Percentiles rank a stretch among this genome's conserved stretches.
Conservation (phyloP, 2,888 invertebrate species). For the Spodoptera exigua region DNA sequence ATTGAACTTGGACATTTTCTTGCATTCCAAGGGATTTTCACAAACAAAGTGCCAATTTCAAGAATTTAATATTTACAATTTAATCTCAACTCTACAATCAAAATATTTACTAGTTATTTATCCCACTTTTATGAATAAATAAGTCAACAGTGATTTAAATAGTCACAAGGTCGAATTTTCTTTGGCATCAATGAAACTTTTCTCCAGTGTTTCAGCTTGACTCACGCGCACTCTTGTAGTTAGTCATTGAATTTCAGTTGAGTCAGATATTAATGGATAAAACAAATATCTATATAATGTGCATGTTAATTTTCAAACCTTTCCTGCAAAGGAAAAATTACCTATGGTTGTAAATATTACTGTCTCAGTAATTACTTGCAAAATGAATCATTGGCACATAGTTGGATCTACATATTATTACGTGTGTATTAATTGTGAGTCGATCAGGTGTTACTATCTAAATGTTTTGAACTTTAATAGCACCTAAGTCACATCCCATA, state of each 20-base stretch:
- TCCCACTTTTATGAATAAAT: too few species aligned
- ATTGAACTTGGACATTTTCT: slow-evolving; percentile 31
- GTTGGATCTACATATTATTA: not conserved
- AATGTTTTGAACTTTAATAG: too few species aligned
- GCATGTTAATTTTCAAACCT: slow-evolving; percentile 18
- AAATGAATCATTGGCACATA: slow-evolving; percentile 15
- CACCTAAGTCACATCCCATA: too few species aligned
- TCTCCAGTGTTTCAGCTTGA: slow-evolving; percentile 73
- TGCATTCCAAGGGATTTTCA: not conserved
- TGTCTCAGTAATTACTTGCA: slow-evolving; percentile 23
- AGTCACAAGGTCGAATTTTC: slow-evolving; percentile 46
- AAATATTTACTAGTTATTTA: too few species aligned
- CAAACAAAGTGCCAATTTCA: too few species aligned
- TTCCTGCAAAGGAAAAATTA: slow-evolving; percentile 25
- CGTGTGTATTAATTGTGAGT: slow-evolving; percentile 1
- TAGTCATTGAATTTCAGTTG: slow-evolving; percentile 80
- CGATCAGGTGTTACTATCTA: not conserved
- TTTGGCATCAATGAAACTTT: slow-evolving; percentile 65
- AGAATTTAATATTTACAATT: too few species aligned
- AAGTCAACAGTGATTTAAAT: too few species aligned
- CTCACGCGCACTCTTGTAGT: slow-evolving; percentile 70
- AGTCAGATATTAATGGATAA: slow-evolving; percentile 66
- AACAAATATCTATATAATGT: slow-evolving; percentile 17
- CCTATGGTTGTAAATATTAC: slow-evolving; percentile 1
- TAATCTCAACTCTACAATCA: too few species aligned